Conservation (phyloP, 2,113 vertebrate species). For the Podiceps cristatus region DNA sequence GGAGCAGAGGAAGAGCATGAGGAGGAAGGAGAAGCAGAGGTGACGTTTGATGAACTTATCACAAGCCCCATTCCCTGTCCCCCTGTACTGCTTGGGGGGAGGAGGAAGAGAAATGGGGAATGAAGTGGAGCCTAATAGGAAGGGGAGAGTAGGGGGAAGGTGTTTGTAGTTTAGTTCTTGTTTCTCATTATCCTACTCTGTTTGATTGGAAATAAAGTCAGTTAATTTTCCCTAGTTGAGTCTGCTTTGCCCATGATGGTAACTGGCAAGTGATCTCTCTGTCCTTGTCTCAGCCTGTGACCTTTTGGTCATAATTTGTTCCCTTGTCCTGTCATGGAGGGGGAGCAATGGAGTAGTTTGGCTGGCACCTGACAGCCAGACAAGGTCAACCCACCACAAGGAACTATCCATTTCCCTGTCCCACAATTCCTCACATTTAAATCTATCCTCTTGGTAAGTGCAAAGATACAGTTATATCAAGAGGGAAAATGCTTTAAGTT, state of each 20-base stretch:
- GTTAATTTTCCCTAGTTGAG: not conserved
- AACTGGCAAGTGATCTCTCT: not conserved
- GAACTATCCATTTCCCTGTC: not conserved
- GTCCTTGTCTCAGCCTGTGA: not conserved
- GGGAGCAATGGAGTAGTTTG: rapidly evolving
- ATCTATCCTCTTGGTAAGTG: not conserved
- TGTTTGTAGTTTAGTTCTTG: not conserved
- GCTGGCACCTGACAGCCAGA: not conserved
- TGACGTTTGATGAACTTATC: not conserved
- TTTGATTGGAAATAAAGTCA: not conserved
- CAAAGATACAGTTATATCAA: not conserved
- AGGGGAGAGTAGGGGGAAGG: not conserved
- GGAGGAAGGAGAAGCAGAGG: not conserved
- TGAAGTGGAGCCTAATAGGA: not conserved
- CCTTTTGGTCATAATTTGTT: not conserved
- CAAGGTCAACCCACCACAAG: not conserved
- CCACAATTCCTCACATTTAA: not conserved
- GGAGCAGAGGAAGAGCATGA: not conserved
- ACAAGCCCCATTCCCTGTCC: not conserved
- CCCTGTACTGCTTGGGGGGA: rapidly evolving
- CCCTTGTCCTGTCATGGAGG: not conserved
- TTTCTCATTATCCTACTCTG: not conserved
- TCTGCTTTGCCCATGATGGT: not conserved
- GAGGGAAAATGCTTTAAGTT: not conserved
- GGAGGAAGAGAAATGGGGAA: not conserved